phyloP scores from a whole-genome alignment of 2,113 vertebrate species.

The Merops nubicus region DNA sequence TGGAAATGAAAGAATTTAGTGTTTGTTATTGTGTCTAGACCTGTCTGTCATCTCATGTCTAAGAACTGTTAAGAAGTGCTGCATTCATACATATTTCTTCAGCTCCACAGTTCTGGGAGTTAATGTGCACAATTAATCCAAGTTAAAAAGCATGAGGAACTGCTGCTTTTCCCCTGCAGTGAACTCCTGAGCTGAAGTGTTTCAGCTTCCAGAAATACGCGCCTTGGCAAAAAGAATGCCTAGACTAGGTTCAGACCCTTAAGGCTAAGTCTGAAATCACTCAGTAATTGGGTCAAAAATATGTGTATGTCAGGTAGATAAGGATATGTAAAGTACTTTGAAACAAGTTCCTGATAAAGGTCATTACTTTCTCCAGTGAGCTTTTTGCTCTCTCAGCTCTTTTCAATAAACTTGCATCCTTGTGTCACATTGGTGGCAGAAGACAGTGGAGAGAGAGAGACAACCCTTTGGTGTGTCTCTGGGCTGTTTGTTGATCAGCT shows the following conservation, averaged over 20 bases:
- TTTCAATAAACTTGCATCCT: accelerated
- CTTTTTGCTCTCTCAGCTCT: background rate
- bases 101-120: background rate
- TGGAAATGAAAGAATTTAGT: background rate
- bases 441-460: background rate
- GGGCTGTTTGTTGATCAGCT: background rate
- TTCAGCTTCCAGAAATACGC: background rate
- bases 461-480: background rate
- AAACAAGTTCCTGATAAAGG: background rate
- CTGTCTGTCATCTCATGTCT: background rate
- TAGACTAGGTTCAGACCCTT: background rate
- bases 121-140: background rate
- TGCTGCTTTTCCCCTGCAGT: background rate
- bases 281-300: background rate
- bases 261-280: background rate
- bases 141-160: background rate
- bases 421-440: background rate
- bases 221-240: background rate
- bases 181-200: background rate
- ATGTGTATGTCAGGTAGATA: background rate
- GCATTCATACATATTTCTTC: accelerated
- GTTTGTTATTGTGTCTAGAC: background rate
- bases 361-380: background rate
- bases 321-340: background rate
- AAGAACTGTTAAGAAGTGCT: background rate